phyloP scores from a whole-genome alignment of 2,888 invertebrate genomes.

The Ametastegia equiseti region DNA sequence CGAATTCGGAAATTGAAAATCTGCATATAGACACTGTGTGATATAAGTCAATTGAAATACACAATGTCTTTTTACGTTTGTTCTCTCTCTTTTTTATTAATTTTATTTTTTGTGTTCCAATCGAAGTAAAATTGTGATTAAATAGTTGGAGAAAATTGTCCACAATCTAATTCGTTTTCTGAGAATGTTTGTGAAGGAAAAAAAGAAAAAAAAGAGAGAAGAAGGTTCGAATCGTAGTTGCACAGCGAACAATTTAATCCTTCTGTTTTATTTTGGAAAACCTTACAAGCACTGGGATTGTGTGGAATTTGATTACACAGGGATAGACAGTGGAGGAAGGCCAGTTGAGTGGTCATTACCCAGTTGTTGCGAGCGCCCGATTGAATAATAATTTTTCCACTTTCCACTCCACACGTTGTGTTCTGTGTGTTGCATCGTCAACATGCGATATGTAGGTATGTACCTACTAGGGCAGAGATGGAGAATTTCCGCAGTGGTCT shows the following conservation, averaged over 20 bases:
- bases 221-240: neutral
- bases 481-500: neutral
- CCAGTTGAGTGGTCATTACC: slow-evolving; percentile 30
- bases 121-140: neutral
- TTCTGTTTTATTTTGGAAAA: neutral
- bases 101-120: no score
- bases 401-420: slow-evolving; percentile 10
- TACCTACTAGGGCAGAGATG: neutral
- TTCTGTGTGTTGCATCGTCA: neutral
- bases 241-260: neutral
- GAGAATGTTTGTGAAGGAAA: neutral
- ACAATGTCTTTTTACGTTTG: no score
- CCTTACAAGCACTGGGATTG: neutral
- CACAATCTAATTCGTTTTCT: no score
- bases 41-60: neutral
- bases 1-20: no score
- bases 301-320: slow-evolving; percentile 10
- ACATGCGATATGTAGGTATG: neutral
- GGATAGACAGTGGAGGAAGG: slow-evolving; percentile 10
- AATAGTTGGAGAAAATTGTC: neutral
- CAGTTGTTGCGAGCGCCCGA: slow-evolving; percentile 30
- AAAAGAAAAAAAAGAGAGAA: neutral
- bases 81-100: no score
- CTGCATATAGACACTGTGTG: no score
- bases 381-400: slow-evolving; percentile 39